Evolutionary conservation across 1,140 invertebrate genomes (phyloP), one percentile per base, ranked within the genome.

Genomic region (Plutomurus gul): DNA sequence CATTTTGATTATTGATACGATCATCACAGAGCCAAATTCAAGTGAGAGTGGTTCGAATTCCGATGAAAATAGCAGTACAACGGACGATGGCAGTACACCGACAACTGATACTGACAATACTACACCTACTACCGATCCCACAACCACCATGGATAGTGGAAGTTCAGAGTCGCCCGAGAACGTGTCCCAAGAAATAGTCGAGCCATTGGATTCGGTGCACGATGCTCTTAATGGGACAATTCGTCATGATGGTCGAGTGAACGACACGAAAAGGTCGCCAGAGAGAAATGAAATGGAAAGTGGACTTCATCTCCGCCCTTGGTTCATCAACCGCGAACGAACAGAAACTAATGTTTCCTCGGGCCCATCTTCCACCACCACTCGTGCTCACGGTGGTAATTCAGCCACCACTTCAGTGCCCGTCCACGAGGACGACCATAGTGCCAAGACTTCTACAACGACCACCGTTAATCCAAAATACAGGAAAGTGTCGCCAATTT

Each of bases 211-310:
- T 65, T 65, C 56, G 25, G 16, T 30, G 25, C 56, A n/a, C 56
- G 56, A 65, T 65, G 56, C 25, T 36, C 27, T n/a, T 65, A 65
- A 65, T 65, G 27, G 25, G 11, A 65, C 56, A 65, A 65, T 65
- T 65, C 56, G 22, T 65, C 56, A 65, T 65, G 56, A 65, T n/a
- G 16, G 27, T 33, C 56, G 56, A n/a, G 30, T 65, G 27, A 65
- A 65, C 25, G 56, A 65, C 56, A 65, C 25, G 27, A 27, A 65
- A 65, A 30, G 56, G 56, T 65, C 56, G 36, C 56, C 4, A 36
- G 56, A 65, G 27, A 65, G 27, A 33, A 6, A 65, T 65, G 56
- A 65, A 65, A 65, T 65, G 56, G n/a, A n/a, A n/a, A 65, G 56
- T 65, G 56, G 56, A 65, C 56, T 33, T 11, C 56, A 65, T 65